phyloP scores from a whole-genome alignment of 2,113 vertebrate genomes.

The Eolophus roseicapilla region DNA sequence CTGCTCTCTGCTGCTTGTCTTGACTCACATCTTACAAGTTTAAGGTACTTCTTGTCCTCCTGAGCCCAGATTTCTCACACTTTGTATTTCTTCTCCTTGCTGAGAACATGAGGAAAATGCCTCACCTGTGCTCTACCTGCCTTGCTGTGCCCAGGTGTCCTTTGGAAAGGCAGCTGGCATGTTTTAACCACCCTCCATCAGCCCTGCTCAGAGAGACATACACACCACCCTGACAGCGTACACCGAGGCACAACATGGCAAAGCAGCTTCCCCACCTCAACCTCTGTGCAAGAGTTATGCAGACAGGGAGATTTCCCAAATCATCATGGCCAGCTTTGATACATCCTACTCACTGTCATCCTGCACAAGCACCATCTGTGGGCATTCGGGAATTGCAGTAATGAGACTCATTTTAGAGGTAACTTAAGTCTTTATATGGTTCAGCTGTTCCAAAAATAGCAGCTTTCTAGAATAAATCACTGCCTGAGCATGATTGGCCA shows the following conservation, averaged over 20 bases:
- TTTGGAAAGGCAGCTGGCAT: not conserved
- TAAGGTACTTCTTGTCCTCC: not conserved
- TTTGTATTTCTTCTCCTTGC: not conserved
- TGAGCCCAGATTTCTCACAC: not conserved
- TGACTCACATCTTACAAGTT: not conserved
- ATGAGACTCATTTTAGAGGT: not conserved
- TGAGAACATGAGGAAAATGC: not conserved
- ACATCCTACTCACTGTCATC: not conserved
- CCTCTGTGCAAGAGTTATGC: not conserved
- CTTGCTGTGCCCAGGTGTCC: not conserved
- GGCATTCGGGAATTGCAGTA: not conserved
- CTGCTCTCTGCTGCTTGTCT: not conserved
- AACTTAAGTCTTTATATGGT: not conserved
- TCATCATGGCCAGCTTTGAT: not conserved
- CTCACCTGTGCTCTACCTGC: not conserved
- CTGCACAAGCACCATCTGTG: not conserved
- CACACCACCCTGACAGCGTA: accelerated
- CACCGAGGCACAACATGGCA: accelerated
- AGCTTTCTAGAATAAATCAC: not conserved
- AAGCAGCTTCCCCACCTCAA: not conserved
- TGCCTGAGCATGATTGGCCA: not conserved
- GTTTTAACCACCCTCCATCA: not conserved
- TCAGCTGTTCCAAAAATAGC: conserved; percentile 39
- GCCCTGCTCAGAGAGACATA: not conserved
- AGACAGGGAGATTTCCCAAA: not conserved